Evolutionary conservation across 2,888 invertebrate genomes (phyloP), one percentile per base, ranked within the genome.

Genomic region (Patella depressa): DNA sequence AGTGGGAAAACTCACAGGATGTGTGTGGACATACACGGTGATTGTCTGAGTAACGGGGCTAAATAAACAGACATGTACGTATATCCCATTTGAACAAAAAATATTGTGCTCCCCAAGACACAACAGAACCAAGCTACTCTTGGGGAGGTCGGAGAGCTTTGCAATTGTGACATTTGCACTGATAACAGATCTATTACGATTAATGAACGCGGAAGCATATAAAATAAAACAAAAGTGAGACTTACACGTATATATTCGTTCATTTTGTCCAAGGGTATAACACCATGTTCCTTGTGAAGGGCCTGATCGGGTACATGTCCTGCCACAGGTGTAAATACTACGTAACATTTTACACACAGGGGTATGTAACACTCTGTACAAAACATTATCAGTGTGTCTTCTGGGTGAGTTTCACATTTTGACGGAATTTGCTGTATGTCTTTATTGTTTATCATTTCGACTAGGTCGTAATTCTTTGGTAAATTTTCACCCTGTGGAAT

Each of bases 261-360:
- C 59, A 29, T 74, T 65, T 74, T 57, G 53, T 74, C 74, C 15
- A 74, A 19, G 19, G 74, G 74, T 4, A 74, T 74, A 19, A 74
- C 74, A n/a, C 65, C 53, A 19, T 74, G 74, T 34, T 74, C 34
- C 59, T 65, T 29, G 15, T 74, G 74, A 53, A 29, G n/a, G 14
- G 59, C 19, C 29, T 15, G 17, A 5, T 24, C 53, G 45, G 45
- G 45, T 45, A 45, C 45, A 59, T 65, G 53, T 2, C 45, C 34
- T 9, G 45, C 29, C 12, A 53, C 19, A 3, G 12, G 15, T 11
- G 19, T 34, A 29, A 74, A 65, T 15, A 19, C 65, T 2, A 65
- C 59, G 17, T 65, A 74, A 53, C 74, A 74, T 45, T 74, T 74
- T 59, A 74, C 74, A 53, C 74, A 74, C n/a, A 74, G 59, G 11